These are phyloP conservation scores for Trichomycterus rosablanca DNA, from an alignment of 2,113 vertebrate genomes.

Conservation along the genomic window DNA sequence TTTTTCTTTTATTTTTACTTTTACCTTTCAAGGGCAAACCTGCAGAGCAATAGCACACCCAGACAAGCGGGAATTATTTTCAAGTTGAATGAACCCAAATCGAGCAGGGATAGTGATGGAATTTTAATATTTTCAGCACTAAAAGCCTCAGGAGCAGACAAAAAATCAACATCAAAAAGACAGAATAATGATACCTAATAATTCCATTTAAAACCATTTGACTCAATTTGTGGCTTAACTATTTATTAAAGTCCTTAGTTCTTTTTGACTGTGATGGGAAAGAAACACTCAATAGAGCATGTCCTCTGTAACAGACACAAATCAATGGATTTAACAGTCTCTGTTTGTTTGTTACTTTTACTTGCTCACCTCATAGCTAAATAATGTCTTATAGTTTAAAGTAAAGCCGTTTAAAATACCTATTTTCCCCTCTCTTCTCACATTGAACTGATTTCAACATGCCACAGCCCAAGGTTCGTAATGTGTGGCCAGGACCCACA, in stretches of 20 bases:
- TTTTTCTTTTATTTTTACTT: conserved; percentile 15
- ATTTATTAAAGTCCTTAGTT: conserved; percentile 34
- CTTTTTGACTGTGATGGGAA: too few relatives aligned
- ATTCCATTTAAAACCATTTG: conserved; percentile 27
- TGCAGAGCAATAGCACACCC: conserved; percentile 15
- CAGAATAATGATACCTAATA: conserved; percentile 52
- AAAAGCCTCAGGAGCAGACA: conserved; percentile 32
- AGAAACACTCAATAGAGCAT: conserved; percentile 4
- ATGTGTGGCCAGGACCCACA: background rate
- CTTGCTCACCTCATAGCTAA: conserved; percentile 12
- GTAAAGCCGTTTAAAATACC: conserved; percentile 8
- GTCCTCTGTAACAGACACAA: conserved; percentile 13
- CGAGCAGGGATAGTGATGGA: conserved; percentile 48
- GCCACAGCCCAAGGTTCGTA: background rate
- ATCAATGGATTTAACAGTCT: conserved; percentile 27
- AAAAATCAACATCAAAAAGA: conserved; percentile 38
- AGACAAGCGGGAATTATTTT: conserved; percentile 47
- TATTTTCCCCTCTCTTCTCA: too few relatives aligned
- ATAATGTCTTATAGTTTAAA: conserved; percentile 7
- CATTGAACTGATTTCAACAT: too few relatives aligned
- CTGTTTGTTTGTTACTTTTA: conserved; percentile 4
- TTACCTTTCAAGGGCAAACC: conserved; percentile 54
- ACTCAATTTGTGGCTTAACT: conserved; percentile 48
- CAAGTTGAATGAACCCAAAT: conserved; percentile 53
- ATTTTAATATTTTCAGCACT: conserved; percentile 47